Percentiles rank a stretch among this genome's conserved stretches.
Conservation (phyloP, 2,113 vertebrate species). For the Tichodroma muraria region DNA sequence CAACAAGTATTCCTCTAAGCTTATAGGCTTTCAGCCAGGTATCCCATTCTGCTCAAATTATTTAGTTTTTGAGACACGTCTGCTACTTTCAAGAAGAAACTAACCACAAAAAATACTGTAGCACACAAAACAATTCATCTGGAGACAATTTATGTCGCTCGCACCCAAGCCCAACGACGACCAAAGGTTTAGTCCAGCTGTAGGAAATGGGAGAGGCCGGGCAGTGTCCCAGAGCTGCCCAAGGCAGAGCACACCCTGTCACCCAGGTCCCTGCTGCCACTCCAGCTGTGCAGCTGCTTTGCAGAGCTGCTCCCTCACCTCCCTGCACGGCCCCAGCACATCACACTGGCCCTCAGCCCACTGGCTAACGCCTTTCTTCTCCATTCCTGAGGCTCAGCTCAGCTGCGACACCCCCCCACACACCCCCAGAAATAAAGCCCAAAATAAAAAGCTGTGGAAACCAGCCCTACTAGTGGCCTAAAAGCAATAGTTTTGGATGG, state of each 20-base stretch:
- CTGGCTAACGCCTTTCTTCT: not conserved
- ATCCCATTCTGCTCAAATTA: not conserved
- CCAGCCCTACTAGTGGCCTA: not conserved
- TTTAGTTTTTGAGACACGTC: not conserved
- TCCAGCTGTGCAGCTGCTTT: not conserved
- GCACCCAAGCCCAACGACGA: rapidly evolving
- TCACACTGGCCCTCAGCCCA: not conserved
- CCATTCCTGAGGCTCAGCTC: not conserved
- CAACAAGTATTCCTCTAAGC: not conserved
- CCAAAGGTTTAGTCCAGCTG: not conserved
- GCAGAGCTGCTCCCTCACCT: not conserved
- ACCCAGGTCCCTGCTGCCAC: not conserved
- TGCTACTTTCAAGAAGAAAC: not conserved
- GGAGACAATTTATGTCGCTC: not conserved
- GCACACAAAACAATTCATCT: not conserved
- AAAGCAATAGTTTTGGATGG: not conserved
- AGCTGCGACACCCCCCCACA: not conserved
- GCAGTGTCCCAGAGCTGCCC: not conserved
- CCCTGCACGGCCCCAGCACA: not conserved
- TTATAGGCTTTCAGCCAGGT: not conserved
- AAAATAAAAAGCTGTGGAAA: not conserved
- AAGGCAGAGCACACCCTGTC: not conserved
- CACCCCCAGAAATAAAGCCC: not conserved
- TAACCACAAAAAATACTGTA: not conserved
- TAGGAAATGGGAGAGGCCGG: not conserved